A percentile compares a stretch with the other conserved stretches of the same genome.
phyloP scores from a whole-genome alignment of 2,888 invertebrate genomes.

The Nineta flava region DNA sequence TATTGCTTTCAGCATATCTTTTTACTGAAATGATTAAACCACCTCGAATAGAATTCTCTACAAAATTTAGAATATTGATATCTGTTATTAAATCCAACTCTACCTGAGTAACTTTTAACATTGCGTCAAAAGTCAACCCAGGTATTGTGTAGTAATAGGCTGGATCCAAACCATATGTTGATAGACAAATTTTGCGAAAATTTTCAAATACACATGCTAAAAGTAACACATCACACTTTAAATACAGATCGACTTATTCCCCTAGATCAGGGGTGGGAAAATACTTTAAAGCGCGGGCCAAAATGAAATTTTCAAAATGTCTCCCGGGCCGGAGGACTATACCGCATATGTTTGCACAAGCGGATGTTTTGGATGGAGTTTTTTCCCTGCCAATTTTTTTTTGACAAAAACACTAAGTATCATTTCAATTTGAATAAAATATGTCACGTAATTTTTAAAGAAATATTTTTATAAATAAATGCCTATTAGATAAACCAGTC shows the following conservation, averaged over 20 bases:
- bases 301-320: no score
- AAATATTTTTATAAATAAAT: no score
- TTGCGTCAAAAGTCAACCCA: constrained; percentile 9
- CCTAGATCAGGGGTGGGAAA: no score
- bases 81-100: constrained; percentile 9
- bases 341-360: no score
- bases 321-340: no score
- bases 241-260: constrained; percentile 11
- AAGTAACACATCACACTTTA: constrained; percentile 10
- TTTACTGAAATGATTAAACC: constrained; percentile 4
- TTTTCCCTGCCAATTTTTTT: no score
- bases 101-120: constrained; percentile 8
- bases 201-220: constrained; percentile 12
- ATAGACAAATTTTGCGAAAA: constrained; percentile 10
- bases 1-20: background rate
- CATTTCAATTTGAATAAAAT: no score
- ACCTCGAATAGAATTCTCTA: background rate
- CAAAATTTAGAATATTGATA: background rate
- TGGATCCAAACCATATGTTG: constrained; percentile 10
- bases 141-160: constrained; percentile 10
- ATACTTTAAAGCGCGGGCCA: no score
- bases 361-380: no score
- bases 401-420: no score
- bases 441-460: no score
- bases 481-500: no score